Conservation (phyloP, 2,797 vertebrate genomes). For the Hipposideros larvatus region DNA sequence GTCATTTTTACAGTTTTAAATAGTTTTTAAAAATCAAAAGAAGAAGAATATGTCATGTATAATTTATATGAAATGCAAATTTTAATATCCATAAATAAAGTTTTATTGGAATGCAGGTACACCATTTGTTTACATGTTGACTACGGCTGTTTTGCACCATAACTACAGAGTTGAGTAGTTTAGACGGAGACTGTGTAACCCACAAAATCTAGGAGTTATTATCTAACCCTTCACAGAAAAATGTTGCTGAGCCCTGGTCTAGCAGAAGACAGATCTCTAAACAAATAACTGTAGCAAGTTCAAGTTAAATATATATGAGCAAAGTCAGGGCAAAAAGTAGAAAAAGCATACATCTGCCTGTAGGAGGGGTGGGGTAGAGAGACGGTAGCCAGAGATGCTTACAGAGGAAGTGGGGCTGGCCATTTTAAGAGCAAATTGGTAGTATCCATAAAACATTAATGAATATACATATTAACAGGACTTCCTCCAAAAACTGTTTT, state of each 20-base stretch:
- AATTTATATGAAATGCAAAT: slow-evolving; percentile 58
- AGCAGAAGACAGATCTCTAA: background rate
- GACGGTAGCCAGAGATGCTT: background rate
- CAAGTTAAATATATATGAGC: background rate
- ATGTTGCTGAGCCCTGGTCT: background rate
- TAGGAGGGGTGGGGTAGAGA: fast-evolving
- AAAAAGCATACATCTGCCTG: background rate
- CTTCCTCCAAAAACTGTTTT: background rate
- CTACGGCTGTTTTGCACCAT: background rate
- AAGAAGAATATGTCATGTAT: slow-evolving; percentile 20
- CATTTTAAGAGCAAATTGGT: background rate
- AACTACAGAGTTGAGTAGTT: background rate
- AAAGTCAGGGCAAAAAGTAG: background rate
- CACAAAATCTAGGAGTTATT: background rate
- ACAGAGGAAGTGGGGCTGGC: background rate
- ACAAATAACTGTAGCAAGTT: background rate
- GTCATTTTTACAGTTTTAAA: slow-evolving; percentile 7
- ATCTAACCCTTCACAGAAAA: background rate
- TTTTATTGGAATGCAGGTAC: background rate
- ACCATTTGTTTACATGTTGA: background rate
- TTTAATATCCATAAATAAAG: slow-evolving; percentile 29
- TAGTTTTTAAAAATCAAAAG: background rate
- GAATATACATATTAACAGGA: background rate
- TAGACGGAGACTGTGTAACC: background rate
- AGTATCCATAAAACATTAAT: background rate